Evolutionary conservation across 2,113 vertebrate genomes (phyloP), one percentile per base, ranked within the genome.

Genomic region (Ceyx cyanopectus): DNA sequence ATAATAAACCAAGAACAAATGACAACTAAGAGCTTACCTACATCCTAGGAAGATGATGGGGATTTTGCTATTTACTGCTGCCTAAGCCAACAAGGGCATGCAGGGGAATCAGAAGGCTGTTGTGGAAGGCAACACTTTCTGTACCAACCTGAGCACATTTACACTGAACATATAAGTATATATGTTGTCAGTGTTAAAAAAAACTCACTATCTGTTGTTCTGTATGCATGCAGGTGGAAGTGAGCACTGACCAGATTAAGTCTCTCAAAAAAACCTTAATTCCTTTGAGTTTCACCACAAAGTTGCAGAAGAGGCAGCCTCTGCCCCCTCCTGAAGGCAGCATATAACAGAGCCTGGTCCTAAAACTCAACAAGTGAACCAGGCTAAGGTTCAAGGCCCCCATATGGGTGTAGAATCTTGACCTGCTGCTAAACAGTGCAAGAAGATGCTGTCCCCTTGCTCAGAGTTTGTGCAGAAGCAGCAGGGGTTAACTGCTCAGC

Each of bases 291-390:
- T 41, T 68, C 32, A 9, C 13, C 41, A 0, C 34, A 17, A 61
- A 51, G 22, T 8, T 77, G 29, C 17, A 27, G 27, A 69, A 61
- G 50, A 58, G 14, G 12, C 24, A 73, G 20, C 27, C 41, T 53
- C 54, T 77, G 26, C 21, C 77, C 10, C 9, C 9, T 46, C 22
- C 78, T 67, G 18, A 21, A 94, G 27, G 21, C 10, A 73, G 9
- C 5, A 2, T 22, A 0, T 18, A 10, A 56, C 6, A 57, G 9
- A 90, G 7, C 34, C 9, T 1, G 0, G 5, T 17, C 48, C 66
- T 62, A 51, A 60, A 46, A 76, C 11, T 46, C 43, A 24, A 1
- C 1, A 0, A 26, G 37, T 22, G 22, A 70, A n/a, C 10, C 14
- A 10, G n/a, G n/a, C 41, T 41, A 53, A 29, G 34, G 10, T 7